Base-by-base conservation (phyloP, 2,888 invertebrate genomes). In the Hylaea fasciaria region DNA sequence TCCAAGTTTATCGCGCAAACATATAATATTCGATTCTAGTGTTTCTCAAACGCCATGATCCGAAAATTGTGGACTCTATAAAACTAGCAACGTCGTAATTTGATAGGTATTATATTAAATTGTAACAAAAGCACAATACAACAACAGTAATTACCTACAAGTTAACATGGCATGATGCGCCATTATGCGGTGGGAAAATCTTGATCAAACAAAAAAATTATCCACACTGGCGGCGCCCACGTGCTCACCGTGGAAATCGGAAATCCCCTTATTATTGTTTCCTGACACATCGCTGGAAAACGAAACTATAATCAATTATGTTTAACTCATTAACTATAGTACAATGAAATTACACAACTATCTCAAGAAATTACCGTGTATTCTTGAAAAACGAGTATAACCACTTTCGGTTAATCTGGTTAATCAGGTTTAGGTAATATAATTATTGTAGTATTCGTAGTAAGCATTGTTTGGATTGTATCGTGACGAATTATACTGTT, bases 231-330 rank as follows among this genome's bases (percentile, higher is more conserved):
- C 72, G 67, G 65, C 10, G 10, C 32, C 75, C 74, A 77, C 53
- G 64, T 48, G 51, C 41, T 40, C 46, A 13, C 56, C 81, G 80
- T 85, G 84, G 82, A 86, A 88, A 87, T 89, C 87, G 91, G 91
- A 90, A 91, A 90, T 89, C 82, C 91, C 89, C 76, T 80, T 71
- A 74, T 85, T 85, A 86, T 87, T 82, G 77, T 86, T 86, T 85
- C 81, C 82, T 78, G 74, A 79, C 75, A 83, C 80, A 86, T 89
- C 82, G 84, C 74, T 78, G 78, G 83, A 86, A 88, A 85, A 79
- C 66, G 11, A 53, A 52, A 52, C 57, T 47, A 68, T 69, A 65
- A 65, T 66, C n/a, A n/a, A n/a, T 69, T 49, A 64, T 57, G 49
- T 60, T 59, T 44, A 45, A 40, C 68, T 53, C 69, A 59, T 76